Evolutionary conservation across 1,140 invertebrate genomes (phyloP).

Genomic region (Yoshiicerus persimilis): DNA sequence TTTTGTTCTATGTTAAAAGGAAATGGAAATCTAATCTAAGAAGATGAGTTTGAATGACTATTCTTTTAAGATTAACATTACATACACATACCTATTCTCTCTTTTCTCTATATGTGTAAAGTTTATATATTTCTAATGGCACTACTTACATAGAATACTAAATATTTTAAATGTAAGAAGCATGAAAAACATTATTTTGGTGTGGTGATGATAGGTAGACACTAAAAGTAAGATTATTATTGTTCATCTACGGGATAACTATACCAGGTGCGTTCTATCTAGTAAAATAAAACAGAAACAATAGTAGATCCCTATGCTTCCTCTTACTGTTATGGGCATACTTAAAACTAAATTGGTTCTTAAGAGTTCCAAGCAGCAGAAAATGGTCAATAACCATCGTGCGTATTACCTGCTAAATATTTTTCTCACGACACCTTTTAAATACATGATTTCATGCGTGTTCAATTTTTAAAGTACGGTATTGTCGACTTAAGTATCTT

Average conservation of each 20-base stretch:
- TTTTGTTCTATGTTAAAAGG: neutral
- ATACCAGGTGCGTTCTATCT: no score
- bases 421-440: constrained; percentile 8
- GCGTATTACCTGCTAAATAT: neutral
- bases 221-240: neutral
- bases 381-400: neutral
- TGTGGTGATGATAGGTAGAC: neutral
- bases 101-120: neutral
- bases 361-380: neutral
- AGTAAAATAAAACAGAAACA: no score
- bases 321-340: neutral
- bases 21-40: neutral
- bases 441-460: neutral
- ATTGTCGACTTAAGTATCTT: neutral
- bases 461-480: neutral
- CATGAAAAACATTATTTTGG: neutral
- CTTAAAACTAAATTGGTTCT: neutral
- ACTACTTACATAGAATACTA: neutral
- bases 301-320: no score
- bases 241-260: neutral
- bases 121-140: neutral
- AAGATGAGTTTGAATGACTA: neutral
- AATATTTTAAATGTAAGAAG: neutral
- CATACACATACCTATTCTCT: no score
- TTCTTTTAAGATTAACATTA: neutral